phyloP scores from a whole-genome alignment of 1,140 invertebrate genomes.

The Neodiprion fabricii region DNA sequence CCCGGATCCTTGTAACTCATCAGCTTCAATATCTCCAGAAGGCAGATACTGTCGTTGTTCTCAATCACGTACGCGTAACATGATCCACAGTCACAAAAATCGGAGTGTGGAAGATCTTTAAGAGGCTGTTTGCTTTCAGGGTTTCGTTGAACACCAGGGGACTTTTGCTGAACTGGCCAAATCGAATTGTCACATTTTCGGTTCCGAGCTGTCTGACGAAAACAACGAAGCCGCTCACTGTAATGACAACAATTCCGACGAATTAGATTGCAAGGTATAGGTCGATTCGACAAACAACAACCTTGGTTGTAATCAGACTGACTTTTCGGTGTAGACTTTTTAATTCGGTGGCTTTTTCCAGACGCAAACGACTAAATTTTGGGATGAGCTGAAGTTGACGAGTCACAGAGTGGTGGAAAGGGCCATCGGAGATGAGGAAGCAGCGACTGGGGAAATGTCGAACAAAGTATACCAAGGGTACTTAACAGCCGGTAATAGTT shows the following conservation, averaged over 20 bases:
- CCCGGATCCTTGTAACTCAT: slow-evolving; percentile 83
- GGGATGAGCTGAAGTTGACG: too few species aligned
- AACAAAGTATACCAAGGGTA: slow-evolving; percentile 69
- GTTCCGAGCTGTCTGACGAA: slow-evolving; percentile 40
- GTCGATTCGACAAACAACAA: background rate
- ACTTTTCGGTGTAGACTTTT: slow-evolving; percentile 32
- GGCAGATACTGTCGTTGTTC: slow-evolving; percentile 77
- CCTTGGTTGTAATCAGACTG: background rate
- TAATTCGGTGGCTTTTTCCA: background rate
- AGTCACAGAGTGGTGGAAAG: too few species aligned
- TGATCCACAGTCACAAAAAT: background rate
- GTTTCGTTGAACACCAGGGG: slow-evolving; percentile 64
- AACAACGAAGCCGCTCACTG: slow-evolving; percentile 44
- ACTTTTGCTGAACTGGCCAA: slow-evolving; percentile 63
- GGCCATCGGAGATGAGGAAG: slow-evolving; percentile 24
- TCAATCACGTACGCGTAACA: slow-evolving; percentile 69
- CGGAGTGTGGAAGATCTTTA: slow-evolving; percentile 16
- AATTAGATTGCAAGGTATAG: background rate
- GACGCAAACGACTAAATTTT: too few species aligned
- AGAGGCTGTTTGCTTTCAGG: slow-evolving; percentile 53
- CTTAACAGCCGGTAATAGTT: slow-evolving; percentile 70
- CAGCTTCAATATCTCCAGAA: slow-evolving; percentile 81
- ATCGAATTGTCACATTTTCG: slow-evolving; percentile 63
- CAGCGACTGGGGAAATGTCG: slow-evolving; percentile 65
- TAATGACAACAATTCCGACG: background rate